A percentile compares a stretch with the other conserved stretches of the same genome.
phyloP scores from a whole-genome alignment of 2,888 invertebrate species.

The Augiades crinisus region DNA sequence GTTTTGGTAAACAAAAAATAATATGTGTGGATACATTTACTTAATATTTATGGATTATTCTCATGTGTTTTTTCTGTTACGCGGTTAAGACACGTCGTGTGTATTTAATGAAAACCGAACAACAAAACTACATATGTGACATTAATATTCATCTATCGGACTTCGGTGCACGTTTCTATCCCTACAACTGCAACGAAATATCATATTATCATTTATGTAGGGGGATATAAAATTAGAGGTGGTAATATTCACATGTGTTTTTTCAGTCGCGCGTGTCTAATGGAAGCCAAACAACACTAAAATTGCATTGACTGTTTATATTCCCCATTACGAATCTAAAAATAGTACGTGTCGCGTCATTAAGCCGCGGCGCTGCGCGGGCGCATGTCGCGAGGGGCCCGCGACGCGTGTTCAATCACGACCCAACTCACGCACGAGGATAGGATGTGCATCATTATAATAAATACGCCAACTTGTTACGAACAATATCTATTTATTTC shows the following conservation, averaged over 20 bases:
- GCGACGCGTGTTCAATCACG: slow-evolving; percentile 61
- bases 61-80: no score
- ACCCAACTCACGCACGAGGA: slow-evolving; percentile 10
- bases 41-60: no score
- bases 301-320: slow-evolving; percentile 18
- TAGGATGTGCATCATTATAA: slow-evolving; percentile 13
- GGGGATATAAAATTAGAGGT: no score
- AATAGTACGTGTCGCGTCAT: slow-evolving; percentile 51
- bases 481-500: background rate
- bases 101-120: no score
- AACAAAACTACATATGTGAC: no score
- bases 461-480: slow-evolving; percentile 1
- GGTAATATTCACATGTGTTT: background rate
- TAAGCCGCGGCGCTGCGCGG: slow-evolving; percentile 49
- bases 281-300: slow-evolving; percentile 8
- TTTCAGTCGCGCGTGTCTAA: slow-evolving; percentile 10
- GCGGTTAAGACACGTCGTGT: no score
- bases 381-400: slow-evolving; percentile 58
- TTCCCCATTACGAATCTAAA: slow-evolving; percentile 42
- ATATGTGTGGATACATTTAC: no score
- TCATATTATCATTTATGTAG: background rate
- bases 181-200: no score
- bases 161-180: no score
- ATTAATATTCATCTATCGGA: no score
- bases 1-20: no score